Percentiles rank a stretch among this genome's conserved stretches.
phyloP scores from a whole-genome alignment of 1,140 invertebrate genomes.

The Drosophila cardini region DNA sequence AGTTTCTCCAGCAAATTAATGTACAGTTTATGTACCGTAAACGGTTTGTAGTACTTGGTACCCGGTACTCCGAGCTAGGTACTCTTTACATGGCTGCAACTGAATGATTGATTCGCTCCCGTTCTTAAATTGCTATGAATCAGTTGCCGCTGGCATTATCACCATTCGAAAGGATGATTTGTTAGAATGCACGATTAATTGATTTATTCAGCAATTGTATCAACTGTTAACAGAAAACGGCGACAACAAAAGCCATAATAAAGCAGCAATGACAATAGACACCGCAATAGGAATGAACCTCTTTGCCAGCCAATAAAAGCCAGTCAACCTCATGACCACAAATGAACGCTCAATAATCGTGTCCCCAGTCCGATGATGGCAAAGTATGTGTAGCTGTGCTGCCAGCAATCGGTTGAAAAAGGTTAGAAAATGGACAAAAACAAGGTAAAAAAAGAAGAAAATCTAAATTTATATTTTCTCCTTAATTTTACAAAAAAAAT shows the following conservation, averaged over 20 bases:
- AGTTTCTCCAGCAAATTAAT: too few species aligned
- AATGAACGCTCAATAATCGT: constrained; percentile 34
- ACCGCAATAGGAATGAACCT: constrained; percentile 2
- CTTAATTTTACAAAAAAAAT: too few species aligned
- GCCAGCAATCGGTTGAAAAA: too few species aligned
- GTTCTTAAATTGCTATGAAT: constrained; percentile 2
- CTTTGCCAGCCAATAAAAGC: constrained; percentile 1
- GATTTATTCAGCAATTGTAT: constrained; percentile 30
- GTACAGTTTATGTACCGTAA: too few species aligned
- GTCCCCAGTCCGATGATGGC: constrained; percentile 26
- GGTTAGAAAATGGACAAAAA: too few species aligned
- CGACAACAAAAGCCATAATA: constrained; percentile 7
- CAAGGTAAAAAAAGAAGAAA: too few species aligned
- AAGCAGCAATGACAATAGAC: constrained; percentile 1
- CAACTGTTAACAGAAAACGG: constrained; percentile 13
- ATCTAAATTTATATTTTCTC: too few species aligned
- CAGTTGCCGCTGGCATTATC: constrained; percentile 8
- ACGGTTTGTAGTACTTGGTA: too few species aligned
- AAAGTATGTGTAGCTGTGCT: neutral
- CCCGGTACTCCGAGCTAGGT: too few species aligned
- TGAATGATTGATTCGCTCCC: constrained; percentile 11
- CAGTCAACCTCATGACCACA: constrained; percentile 24
- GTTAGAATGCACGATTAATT: constrained; percentile 34
- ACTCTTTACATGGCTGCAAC: neutral
- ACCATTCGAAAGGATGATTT: constrained; percentile 17